Evolutionary conservation across 2,113 vertebrate genomes (phyloP).

Genomic region (Panthera tigris): DNA sequence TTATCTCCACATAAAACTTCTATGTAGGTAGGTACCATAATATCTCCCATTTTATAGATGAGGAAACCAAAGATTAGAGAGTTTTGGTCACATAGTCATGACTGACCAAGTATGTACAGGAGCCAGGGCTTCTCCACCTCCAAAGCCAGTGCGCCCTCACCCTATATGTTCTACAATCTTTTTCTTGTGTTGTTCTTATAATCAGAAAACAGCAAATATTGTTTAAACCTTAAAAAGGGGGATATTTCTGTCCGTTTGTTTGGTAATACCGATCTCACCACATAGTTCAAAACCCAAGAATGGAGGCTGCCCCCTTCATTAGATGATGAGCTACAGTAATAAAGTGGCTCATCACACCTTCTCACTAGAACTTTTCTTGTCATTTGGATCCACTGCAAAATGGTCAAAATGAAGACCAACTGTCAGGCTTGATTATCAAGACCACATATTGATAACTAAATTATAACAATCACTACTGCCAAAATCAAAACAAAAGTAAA

Average conservation of each 20-base stretch:
- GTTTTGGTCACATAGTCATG: not conserved
- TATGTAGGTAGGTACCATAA: not conserved
- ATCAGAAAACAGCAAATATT: not conserved
- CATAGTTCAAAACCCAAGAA: not conserved
- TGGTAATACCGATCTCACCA: not conserved
- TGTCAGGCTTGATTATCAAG: not conserved
- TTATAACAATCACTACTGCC: not conserved
- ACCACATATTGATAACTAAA: not conserved
- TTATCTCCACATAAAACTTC: not conserved
- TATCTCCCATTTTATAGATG: not conserved
- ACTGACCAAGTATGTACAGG: not conserved
- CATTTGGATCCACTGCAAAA: slow-evolving; percentile 4
- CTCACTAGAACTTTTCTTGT: not conserved
- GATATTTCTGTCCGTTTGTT: not conserved
- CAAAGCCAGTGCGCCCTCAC: not conserved
- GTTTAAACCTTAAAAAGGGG: not conserved
- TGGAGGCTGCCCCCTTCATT: not conserved
- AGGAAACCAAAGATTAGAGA: not conserved
- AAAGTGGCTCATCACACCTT: not conserved
- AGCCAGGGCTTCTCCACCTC: not conserved
- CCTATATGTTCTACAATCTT: not conserved
- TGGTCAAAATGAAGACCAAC: slow-evolving; percentile 14
- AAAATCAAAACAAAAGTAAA: slow-evolving; percentile 21
- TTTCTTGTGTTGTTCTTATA: not conserved
- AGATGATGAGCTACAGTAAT: not conserved